These are phyloP conservation scores for Trachelus troglodyta DNA, from an alignment of 2,888 invertebrate genomes.

Conservation along the genomic window DNA sequence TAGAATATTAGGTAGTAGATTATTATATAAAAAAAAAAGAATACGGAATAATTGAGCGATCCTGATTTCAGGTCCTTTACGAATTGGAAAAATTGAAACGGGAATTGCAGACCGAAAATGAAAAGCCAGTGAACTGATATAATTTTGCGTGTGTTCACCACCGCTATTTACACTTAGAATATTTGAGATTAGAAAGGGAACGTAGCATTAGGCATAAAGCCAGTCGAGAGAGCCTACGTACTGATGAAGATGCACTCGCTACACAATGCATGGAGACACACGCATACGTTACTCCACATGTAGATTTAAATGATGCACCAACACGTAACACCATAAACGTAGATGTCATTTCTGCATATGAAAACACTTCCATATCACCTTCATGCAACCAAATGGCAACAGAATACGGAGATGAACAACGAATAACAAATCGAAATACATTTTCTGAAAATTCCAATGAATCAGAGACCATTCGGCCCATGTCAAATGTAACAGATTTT, in stretches of 20 bases:
- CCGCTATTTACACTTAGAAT: conserved; percentile 49
- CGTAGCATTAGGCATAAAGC: conserved; percentile 16
- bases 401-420: background rate
- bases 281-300: conserved; percentile 50
- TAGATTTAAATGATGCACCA: conserved; percentile 28
- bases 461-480: background rate
- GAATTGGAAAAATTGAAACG: conserved; percentile 69
- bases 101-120: conserved; percentile 38
- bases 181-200: conserved; percentile 38
- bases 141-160: conserved; percentile 64
- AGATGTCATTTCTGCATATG: conserved; percentile 27
- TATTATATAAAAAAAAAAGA: background rate
- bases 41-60: background rate
- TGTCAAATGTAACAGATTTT: background rate
- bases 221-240: conserved; percentile 26
- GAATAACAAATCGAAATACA: background rate
- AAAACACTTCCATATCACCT: background rate
- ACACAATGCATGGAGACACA: conserved; percentile 58
- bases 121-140: conserved; percentile 53
- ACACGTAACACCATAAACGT: conserved; percentile 32
- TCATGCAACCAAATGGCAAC: background rate
- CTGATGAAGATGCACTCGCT: conserved; percentile 25
- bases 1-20: background rate
- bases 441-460: background rate
- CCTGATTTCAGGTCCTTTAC: conserved; percentile 67